phyloP scores from a whole-genome alignment of 2,797 vertebrate species.

The Tapera naevia region DNA sequence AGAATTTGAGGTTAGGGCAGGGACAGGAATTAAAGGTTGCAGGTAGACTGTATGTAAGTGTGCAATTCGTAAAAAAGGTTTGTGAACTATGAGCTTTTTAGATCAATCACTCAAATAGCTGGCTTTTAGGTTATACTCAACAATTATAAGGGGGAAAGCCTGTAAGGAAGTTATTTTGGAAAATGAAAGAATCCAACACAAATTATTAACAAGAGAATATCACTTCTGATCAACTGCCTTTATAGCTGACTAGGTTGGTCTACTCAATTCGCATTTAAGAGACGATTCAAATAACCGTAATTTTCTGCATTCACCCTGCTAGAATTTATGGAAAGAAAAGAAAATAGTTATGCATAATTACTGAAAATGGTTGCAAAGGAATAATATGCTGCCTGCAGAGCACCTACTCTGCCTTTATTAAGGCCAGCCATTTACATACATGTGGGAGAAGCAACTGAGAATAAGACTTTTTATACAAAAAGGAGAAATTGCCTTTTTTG shows the following conservation, averaged over 20 bases:
- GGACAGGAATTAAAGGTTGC: not conserved
- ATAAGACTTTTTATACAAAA: not conserved
- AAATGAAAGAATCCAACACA: conserved; percentile 22
- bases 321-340: conserved; percentile 8
- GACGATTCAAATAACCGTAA: not conserved
- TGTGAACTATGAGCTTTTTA: conserved; percentile 26
- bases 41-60: not conserved
- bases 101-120: conserved; percentile 25
- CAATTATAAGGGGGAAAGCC: not conserved
- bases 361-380: not conserved
- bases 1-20: not conserved
- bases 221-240: conserved; percentile 17
- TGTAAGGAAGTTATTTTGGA: conserved; percentile 7
- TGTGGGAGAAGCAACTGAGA: not conserved
- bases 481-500: not conserved
- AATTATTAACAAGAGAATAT: conserved; percentile 29
- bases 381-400: not conserved
- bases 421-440: not conserved
- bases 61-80: conserved; percentile 16
- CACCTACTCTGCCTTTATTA: conserved; percentile 3
- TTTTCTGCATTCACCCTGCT: conserved; percentile 22
- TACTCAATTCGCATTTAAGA: conserved; percentile 42
- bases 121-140: conserved; percentile 18
- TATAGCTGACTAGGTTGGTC: not conserved
- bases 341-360: not conserved